These are phyloP conservation scores for Epizoanthus scotinus DNA, from an alignment of 92 coral and sea anemone species.

Conservation along the genomic window DNA sequence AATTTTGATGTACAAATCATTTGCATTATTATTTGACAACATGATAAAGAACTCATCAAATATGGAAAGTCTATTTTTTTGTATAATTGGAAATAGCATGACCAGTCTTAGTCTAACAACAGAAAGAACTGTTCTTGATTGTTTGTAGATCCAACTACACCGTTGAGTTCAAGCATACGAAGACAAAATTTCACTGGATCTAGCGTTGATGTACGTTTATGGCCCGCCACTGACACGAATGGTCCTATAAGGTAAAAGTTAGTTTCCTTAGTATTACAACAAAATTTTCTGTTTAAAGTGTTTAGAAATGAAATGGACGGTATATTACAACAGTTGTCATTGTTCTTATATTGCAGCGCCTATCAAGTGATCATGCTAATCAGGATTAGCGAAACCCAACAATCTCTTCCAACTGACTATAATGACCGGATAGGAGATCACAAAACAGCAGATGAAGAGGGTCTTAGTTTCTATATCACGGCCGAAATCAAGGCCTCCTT, in stretches of 20 bases:
- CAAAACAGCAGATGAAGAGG: neutral
- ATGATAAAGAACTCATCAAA: no score
- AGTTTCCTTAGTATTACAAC: no score
- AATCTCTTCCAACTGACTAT: neutral
- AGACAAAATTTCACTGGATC: neutral
- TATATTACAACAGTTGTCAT: no score
- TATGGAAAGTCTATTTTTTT: no score
- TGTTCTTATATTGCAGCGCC: constrained; percentile 12
- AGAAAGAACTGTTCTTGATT: neutral
- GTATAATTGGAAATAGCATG: no score
- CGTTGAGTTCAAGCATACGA: neutral
- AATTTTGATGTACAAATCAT: no score
- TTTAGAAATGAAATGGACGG: no score
- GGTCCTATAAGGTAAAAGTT: constrained; percentile 23
- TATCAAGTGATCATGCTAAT: constrained; percentile 28
- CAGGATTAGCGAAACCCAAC: neutral
- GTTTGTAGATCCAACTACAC: constrained; percentile 12
- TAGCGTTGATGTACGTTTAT: neutral
- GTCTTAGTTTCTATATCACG: constrained; percentile 14
- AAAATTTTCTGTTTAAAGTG: no score
- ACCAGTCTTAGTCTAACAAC: neutral
- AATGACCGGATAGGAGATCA: constrained; percentile 1
- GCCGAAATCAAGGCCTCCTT: constrained; percentile 25
- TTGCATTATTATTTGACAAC: no score
- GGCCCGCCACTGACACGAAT: neutral